phyloP scores from a whole-genome alignment of 2,113 vertebrate genomes.

The Puntigrus tetrazona region DNA sequence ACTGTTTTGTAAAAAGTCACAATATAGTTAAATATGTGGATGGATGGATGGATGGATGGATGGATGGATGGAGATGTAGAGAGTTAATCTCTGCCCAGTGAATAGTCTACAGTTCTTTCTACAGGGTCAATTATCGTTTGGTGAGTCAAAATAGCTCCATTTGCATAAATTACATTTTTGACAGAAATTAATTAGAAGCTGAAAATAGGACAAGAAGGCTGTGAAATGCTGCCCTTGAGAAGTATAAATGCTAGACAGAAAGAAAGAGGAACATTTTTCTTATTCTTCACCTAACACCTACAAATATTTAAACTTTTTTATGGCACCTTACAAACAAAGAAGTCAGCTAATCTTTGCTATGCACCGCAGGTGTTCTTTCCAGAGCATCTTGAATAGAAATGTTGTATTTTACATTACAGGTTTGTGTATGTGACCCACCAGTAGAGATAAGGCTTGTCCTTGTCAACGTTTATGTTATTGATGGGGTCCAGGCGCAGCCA shows the following conservation, averaged over 20 bases:
- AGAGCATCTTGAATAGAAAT: background rate
- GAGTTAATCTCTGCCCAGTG: background rate
- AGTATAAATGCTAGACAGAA: background rate
- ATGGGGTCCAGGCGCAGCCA: conserved; percentile 98
- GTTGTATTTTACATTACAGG: background rate
- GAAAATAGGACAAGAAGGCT: conserved; percentile 59
- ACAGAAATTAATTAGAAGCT: conserved; percentile 64
- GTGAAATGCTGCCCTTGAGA: conserved; percentile 48
- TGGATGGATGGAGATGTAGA: background rate
- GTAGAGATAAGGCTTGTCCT: conserved; percentile 98
- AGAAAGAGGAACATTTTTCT: background rate
- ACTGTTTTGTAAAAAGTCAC: no score
- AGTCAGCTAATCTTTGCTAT: background rate
- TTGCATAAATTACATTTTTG: conserved; percentile 64
- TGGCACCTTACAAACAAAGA: background rate
- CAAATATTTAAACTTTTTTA: background rate
- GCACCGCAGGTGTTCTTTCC: background rate
- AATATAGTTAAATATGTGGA: no score
- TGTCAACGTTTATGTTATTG: conserved; percentile 98
- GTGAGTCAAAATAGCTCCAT: conserved; percentile 54
- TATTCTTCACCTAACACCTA: background rate
- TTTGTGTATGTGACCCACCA: conserved; percentile 81
- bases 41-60: background rate
- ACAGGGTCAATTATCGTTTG: conserved; percentile 47
- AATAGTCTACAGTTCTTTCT: conserved; percentile 49